Evolutionary conservation across 2,888 invertebrate species (phyloP).

Genomic region (Agrenia bidenticulata): DNA sequence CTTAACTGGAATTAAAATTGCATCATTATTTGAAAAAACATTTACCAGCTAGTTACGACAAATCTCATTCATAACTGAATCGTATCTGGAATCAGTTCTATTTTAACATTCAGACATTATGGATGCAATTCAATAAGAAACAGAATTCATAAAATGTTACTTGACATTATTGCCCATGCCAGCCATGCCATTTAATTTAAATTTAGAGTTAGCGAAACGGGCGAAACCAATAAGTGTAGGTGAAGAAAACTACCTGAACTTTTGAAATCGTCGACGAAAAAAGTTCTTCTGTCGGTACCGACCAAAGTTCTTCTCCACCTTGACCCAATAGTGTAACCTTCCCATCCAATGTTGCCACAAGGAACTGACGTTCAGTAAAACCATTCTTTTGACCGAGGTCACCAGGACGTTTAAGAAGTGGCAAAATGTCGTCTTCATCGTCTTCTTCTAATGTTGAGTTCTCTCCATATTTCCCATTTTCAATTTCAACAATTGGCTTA

Average conservation of each 20-base stretch:
- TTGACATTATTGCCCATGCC: too few relatives aligned
- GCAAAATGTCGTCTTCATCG: not conserved
- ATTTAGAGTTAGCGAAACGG: too few relatives aligned
- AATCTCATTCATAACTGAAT: too few relatives aligned
- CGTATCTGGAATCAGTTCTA: too few relatives aligned
- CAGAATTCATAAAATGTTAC: too few relatives aligned
- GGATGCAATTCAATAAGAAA: too few relatives aligned
- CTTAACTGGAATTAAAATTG: slow-evolving; percentile 64
- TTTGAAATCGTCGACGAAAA: slow-evolving; percentile 86
- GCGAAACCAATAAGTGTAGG: too few relatives aligned
- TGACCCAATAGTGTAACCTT: slow-evolving; percentile 75
- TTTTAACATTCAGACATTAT: too few relatives aligned
- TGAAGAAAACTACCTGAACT: slow-evolving; percentile 67
- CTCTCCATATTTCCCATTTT: not conserved
- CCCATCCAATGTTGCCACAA: slow-evolving; percentile 90
- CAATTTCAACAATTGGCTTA: not conserved
- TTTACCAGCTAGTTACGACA: too few relatives aligned
- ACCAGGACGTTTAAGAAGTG: not conserved
- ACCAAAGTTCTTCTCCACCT: slow-evolving; percentile 74
- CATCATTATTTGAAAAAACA: too few relatives aligned
- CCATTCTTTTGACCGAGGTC: slow-evolving; percentile 3
- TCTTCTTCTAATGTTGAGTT: not conserved
- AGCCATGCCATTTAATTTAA: too few relatives aligned
- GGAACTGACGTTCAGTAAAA: slow-evolving; percentile 64
- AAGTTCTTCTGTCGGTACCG: slow-evolving; percentile 74